These are phyloP conservation scores for Sphaerophoria taeniata DNA, from an alignment of 2,888 invertebrate genomes.

Conservation along the genomic window DNA sequence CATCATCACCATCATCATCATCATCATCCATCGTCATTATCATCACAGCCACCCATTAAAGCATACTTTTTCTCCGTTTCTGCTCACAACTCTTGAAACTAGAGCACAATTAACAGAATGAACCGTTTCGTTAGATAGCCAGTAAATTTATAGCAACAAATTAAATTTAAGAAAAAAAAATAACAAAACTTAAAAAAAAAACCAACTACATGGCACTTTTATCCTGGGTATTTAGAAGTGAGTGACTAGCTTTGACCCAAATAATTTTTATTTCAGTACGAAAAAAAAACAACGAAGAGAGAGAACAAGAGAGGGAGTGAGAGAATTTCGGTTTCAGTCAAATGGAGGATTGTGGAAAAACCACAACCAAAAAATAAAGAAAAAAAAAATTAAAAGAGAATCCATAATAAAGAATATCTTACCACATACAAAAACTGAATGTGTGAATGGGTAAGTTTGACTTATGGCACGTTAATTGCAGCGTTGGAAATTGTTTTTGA, in stretches of 20 bases:
- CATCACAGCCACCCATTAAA: slow-evolving; percentile 13
- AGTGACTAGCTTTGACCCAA: slow-evolving; percentile 82
- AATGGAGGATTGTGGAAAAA: slow-evolving; percentile 26
- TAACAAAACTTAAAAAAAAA: neutral
- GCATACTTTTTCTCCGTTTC: slow-evolving; percentile 12
- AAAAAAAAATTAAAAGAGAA: slow-evolving; percentile 29
- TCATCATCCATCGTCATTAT: neutral
- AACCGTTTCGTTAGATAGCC: slow-evolving; percentile 58
- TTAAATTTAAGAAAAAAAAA: slow-evolving; percentile 33
- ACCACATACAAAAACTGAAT: slow-evolving; percentile 51
- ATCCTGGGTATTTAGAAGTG: slow-evolving; percentile 78
- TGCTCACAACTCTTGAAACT: slow-evolving; percentile 29
- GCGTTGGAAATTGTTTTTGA: slow-evolving; percentile 57
- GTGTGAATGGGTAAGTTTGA: slow-evolving; percentile 56
- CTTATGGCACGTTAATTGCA: slow-evolving; percentile 64
- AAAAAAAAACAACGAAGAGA: slow-evolving; percentile 63
- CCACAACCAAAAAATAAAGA: slow-evolving; percentile 21
- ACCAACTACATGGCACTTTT: slow-evolving; percentile 51
- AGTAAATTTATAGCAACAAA: slow-evolving; percentile 52
- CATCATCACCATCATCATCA: neutral
- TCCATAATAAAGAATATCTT: slow-evolving; percentile 48
- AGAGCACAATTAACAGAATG: slow-evolving; percentile 56
- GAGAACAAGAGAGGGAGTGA: slow-evolving; percentile 10
- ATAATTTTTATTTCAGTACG: slow-evolving; percentile 76
- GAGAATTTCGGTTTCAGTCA: slow-evolving; percentile 26